Evolutionary conservation across 1,140 invertebrate genomes (phyloP).

Genomic region (Periplaneta americana): DNA sequence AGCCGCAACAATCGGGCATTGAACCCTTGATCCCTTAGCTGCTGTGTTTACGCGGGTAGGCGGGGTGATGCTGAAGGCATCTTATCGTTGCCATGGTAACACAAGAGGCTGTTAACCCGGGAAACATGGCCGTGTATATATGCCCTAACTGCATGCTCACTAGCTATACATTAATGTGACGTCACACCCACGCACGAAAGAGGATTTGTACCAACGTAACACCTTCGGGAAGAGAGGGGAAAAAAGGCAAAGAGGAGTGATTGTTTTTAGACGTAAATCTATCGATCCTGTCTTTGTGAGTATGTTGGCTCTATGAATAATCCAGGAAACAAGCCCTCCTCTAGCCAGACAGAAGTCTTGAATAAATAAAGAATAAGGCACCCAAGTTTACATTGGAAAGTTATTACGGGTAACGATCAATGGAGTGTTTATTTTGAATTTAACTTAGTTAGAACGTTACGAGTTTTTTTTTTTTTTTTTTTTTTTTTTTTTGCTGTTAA

Average conservation of each 20-base stretch:
- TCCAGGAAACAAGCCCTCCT: background rate
- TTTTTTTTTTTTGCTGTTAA: too few species aligned
- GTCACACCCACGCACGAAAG: background rate
- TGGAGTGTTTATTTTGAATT: background rate
- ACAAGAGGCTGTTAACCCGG: slow-evolving; percentile 9
- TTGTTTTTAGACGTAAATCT: background rate
- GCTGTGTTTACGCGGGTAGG: background rate
- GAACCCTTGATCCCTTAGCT: slow-evolving; percentile 4
- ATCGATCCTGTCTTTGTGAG: background rate
- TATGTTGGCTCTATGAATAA: background rate
- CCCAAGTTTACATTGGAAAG: too few species aligned
- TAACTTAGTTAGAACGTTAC: too few species aligned
- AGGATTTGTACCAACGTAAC: too few species aligned
- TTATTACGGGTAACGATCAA: background rate
- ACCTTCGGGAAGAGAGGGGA: too few species aligned
- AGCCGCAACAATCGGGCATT: background rate
- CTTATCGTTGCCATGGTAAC: slow-evolving; percentile 10
- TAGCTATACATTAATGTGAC: background rate
- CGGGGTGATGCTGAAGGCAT: background rate
- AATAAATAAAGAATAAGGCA: background rate
- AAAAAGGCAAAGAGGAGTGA: too few species aligned
- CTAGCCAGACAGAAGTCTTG: background rate
- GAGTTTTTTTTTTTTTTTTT: too few species aligned
- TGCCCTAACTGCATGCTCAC: too few species aligned
- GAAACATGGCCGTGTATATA: background rate